Conservation (phyloP, 64 coral and sea anemone genomes). For the Acropora yongei region DNA sequence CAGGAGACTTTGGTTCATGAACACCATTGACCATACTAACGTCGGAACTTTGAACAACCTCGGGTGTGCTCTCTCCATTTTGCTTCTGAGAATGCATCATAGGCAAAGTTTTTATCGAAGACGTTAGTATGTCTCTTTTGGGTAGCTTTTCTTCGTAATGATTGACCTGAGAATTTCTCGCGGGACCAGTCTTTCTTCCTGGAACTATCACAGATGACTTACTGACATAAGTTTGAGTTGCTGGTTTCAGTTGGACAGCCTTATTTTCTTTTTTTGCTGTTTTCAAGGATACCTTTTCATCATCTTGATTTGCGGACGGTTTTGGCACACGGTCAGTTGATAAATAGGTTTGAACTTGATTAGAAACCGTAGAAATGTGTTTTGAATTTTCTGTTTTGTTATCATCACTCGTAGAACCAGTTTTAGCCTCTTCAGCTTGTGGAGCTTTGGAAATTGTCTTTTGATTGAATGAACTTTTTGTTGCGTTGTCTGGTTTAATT, state of each 20-base stretch:
- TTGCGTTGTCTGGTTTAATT: not conserved
- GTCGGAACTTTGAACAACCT: not conserved
- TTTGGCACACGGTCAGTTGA: not conserved
- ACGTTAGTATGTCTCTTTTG: not conserved
- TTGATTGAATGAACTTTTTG: not conserved
- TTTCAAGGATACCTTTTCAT: not conserved
- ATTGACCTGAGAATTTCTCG: not conserved
- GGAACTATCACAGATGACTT: slow-evolving; percentile 29
- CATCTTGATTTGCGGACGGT: slow-evolving; percentile 10
- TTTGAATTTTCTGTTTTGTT: not conserved
- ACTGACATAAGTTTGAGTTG: slow-evolving; percentile 8
- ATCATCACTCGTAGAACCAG: not conserved
- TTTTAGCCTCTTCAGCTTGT: slow-evolving; percentile 5
- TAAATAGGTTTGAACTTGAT: slow-evolving; percentile 18
- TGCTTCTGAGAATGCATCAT: not conserved
- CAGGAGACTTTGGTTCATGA: not conserved
- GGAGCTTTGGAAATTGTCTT: slow-evolving; percentile 5
- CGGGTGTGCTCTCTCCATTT: not conserved
- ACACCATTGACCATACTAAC: slow-evolving; percentile 21
- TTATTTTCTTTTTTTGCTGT: slow-evolving; percentile 15
- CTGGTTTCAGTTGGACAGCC: not conserved
- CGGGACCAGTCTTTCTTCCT: slow-evolving; percentile 4
- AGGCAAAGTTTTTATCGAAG: slow-evolving; percentile 28
- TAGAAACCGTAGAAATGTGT: not conserved
- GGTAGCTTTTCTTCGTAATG: not conserved